Percentiles rank a stretch among this genome's conserved stretches.
These are phyloP conservation scores for Parapristionchus giblindavisi DNA, from an alignment of 2,888 invertebrate genomes.

Conservation along the genomic window DNA sequence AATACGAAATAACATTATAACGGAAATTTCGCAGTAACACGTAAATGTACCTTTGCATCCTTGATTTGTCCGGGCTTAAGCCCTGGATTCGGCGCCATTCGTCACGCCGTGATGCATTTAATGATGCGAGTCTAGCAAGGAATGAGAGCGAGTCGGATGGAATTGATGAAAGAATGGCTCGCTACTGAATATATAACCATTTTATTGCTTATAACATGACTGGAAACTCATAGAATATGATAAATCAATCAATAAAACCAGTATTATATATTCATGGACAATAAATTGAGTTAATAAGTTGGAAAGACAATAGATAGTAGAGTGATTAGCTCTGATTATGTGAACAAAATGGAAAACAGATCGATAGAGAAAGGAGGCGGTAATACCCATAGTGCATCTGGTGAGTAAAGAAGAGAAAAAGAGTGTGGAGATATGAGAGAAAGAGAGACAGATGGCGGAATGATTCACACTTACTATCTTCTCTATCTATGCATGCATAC, in stretches of 20 bases:
- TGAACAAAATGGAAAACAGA: not conserved
- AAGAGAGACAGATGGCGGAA: not conserved
- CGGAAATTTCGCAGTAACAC: too few relatives aligned
- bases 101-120: not conserved
- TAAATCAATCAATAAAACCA: too few relatives aligned
- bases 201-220: too few relatives aligned
- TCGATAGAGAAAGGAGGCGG: not conserved
- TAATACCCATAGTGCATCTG: not conserved
- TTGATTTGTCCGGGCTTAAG: conserved; percentile 40
- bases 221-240: too few relatives aligned
- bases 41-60: conserved; percentile 28
- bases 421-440: not conserved
- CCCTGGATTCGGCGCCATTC: not conserved
- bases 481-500: not conserved
- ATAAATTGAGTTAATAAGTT: not conserved
- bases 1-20: too few relatives aligned
- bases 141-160: too few relatives aligned
- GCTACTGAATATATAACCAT: too few relatives aligned
- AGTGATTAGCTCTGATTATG: too few relatives aligned
- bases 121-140: not conserved
- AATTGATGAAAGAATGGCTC: too few relatives aligned
- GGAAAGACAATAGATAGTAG: not conserved
- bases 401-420: not conserved
- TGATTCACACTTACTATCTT: not conserved
- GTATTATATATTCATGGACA: not conserved